These are phyloP conservation scores for Palythoa heliodiscus DNA, from an alignment of 92 coral and sea anemone species.

Conservation along the genomic window DNA sequence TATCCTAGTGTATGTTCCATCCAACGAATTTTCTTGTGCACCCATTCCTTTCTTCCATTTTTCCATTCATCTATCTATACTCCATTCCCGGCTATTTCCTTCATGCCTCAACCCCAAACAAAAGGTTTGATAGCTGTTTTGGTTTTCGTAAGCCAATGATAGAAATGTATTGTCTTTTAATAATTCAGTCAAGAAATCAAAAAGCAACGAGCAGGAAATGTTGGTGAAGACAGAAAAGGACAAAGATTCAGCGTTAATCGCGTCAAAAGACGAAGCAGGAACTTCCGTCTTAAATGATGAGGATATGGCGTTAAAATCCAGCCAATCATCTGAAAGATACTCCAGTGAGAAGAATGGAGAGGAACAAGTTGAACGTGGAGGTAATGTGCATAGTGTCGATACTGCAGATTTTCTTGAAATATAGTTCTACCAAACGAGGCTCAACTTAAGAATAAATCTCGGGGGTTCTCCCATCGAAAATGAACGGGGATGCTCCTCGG, in stretches of 20 bases:
- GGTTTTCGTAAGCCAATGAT: not conserved
- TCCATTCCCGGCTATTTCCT: not conserved
- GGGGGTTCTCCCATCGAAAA: not conserved
- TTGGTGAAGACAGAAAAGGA: not conserved
- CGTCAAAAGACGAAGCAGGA: not conserved
- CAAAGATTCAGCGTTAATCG: not conserved
- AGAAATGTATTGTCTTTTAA: not conserved
- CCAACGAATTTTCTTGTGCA: too few species aligned
- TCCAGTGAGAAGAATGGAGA: not conserved
- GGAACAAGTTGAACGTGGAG: not conserved
- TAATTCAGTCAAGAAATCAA: not conserved
- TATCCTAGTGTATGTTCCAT: too few species aligned
- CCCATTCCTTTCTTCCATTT: not conserved
- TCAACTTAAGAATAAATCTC: not conserved
- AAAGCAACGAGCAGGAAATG: conserved; percentile 7
- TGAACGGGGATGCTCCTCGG: too few species aligned
- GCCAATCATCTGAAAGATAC: not conserved
- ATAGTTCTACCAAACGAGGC: too few species aligned
- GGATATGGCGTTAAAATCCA: not conserved
- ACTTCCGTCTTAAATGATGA: not conserved
- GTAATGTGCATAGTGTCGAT: not conserved
- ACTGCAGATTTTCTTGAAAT: too few species aligned
- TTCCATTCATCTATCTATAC: not conserved
- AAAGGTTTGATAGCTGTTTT: not conserved
- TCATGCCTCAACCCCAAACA: not conserved